Conservation (phyloP, 2,888 invertebrate species). For the Acleris sparsana region DNA sequence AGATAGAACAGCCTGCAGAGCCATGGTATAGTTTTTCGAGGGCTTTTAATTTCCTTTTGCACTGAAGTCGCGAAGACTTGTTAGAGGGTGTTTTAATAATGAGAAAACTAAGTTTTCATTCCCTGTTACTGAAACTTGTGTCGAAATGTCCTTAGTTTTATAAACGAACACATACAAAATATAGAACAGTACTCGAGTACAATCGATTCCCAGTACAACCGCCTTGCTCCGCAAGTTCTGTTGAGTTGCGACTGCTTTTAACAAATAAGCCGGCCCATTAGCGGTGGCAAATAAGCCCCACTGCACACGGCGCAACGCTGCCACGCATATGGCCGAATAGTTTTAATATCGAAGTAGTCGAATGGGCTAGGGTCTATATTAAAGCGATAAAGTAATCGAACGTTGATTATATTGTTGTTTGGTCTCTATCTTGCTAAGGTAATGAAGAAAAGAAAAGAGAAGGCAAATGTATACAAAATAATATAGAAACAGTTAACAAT, state of each 20-base stretch:
- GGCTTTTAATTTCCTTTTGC: conserved; percentile 7
- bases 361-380: no score
- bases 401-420: no score
- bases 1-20: not conserved
- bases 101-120: not conserved
- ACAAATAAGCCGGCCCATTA: conserved; percentile 17
- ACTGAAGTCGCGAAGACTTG: not conserved
- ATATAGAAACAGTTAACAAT: no score
- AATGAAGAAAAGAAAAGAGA: no score
- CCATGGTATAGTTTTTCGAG: conserved; percentile 6
- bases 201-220: conserved; percentile 12
- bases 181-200: not conserved
- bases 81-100: not conserved
- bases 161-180: no score
- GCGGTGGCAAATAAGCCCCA: conserved; percentile 1
- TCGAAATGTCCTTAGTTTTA: no score
- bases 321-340: no score
- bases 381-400: no score
- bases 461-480: no score
- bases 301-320: not conserved
- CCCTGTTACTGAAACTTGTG: no score
- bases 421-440: no score
- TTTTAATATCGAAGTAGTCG: no score
- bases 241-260: conserved; percentile 20
- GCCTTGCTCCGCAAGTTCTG: conserved; percentile 4